Percentiles rank a stretch among this genome's conserved stretches.
phyloP scores from a whole-genome alignment of 2,888 invertebrate genomes.

The Acanthosepion lycidas region DNA sequence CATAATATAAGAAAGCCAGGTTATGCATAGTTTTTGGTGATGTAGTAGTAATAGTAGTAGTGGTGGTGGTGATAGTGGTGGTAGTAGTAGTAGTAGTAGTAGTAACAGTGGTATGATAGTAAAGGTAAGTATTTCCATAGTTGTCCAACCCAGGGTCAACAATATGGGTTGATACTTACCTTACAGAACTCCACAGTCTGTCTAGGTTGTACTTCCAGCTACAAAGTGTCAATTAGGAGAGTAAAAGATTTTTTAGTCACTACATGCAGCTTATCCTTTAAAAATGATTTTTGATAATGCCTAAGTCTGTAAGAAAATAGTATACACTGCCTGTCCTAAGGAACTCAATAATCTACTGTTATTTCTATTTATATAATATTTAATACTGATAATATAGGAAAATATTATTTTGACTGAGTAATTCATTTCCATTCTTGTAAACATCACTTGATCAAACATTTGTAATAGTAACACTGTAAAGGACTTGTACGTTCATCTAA shows the following conservation, averaged over 20 bases:
- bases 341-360: neutral
- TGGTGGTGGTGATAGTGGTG: neutral
- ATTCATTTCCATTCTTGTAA: neutral
- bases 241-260: neutral
- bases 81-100: slow-evolving; percentile 36
- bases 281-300: neutral
- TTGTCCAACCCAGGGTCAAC: slow-evolving; percentile 33
- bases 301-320: neutral
- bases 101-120: slow-evolving; percentile 25
- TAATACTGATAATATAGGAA: neutral
- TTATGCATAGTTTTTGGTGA: neutral
- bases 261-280: slow-evolving; percentile 38
- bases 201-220: slow-evolving; percentile 40
- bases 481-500: too few species aligned
- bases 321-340: neutral
- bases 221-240: slow-evolving; percentile 38
- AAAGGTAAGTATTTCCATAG: slow-evolving; percentile 34
- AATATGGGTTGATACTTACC: slow-evolving; percentile 41
- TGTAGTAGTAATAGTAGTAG: neutral
- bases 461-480: neutral
- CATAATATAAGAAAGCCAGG: slow-evolving; percentile 48
- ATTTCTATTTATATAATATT: neutral
- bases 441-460: neutral
- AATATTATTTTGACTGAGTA: neutral
- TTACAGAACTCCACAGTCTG: slow-evolving; percentile 46